Conservation (phyloP, 2,888 invertebrate genomes). For the Xestia rhomboidea region DNA sequence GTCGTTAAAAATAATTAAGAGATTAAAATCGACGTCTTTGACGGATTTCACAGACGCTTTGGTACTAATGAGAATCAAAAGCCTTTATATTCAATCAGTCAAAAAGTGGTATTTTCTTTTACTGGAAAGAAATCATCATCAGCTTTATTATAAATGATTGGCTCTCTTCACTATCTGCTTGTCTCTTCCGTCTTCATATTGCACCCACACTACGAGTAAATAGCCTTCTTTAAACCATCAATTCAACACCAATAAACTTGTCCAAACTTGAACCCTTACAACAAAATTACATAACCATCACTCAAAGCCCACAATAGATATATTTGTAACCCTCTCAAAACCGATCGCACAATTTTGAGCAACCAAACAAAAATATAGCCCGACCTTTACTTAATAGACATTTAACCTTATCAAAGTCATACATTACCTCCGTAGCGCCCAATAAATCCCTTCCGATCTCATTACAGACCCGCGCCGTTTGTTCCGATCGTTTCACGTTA, state of each 20-base stretch:
- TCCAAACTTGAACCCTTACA: conserved; percentile 3
- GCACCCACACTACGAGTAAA: not conserved
- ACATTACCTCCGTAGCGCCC: conserved; percentile 53
- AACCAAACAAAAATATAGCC: conserved; percentile 47
- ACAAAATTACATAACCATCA: conserved; percentile 4
- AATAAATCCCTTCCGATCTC: conserved; percentile 67
- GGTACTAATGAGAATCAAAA: not conserved
- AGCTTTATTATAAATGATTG: not conserved
- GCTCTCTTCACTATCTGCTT: not conserved
- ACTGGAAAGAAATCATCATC: not conserved
- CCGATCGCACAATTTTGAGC: conserved; percentile 30
- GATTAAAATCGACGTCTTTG: conserved; percentile 8
- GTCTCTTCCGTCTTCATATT: not conserved
- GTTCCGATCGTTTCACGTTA: conserved; percentile 59
- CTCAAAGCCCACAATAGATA: conserved; percentile 14
- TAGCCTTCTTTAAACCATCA: not conserved
- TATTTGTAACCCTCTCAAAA: conserved; percentile 6
- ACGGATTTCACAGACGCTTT: not conserved
- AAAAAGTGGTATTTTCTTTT: not conserved
- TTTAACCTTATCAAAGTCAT: conserved; percentile 62
- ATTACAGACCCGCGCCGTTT: conserved; percentile 55
- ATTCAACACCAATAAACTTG: conserved; percentile 5
- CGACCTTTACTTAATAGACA: conserved; percentile 55
- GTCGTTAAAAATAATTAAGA: conserved; percentile 42
- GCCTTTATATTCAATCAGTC: not conserved